phyloP scores from a whole-genome alignment of 2,113 vertebrate genomes.

The Condylura cristata region DNA sequence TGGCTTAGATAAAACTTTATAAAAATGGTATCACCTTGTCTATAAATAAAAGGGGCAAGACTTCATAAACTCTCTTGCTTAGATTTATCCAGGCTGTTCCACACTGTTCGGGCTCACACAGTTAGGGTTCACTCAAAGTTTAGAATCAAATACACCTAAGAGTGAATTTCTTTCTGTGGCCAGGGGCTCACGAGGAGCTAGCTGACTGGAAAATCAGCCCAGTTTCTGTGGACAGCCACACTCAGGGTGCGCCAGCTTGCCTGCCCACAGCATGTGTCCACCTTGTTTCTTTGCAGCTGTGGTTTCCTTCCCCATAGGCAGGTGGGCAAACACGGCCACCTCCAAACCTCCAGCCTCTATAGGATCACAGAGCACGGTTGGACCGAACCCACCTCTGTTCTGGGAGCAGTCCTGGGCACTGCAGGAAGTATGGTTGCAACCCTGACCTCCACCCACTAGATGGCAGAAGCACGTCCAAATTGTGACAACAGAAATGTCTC shows the following conservation, averaged over 20 bases:
- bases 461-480: neutral
- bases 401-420: neutral
- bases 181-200: neutral
- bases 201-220: neutral
- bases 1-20: neutral
- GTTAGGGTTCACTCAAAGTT: neutral
- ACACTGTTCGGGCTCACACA: neutral
- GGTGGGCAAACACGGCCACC: neutral
- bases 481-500: neutral
- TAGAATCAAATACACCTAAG: neutral
- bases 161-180: neutral
- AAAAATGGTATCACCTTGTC: neutral
- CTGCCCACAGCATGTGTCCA: neutral
- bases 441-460: too few species aligned
- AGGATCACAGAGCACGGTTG: neutral
- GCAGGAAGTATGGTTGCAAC: neutral
- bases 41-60: neutral
- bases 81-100: neutral
- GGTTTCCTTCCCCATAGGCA: neutral
- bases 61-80: conserved; percentile 1
- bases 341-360: neutral
- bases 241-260: neutral
- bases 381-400: neutral
- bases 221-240: neutral
- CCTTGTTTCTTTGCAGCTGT: neutral